Evolutionary conservation across 1,140 invertebrate species (phyloP).

Genomic region (Scaptomyza pallida): DNA sequence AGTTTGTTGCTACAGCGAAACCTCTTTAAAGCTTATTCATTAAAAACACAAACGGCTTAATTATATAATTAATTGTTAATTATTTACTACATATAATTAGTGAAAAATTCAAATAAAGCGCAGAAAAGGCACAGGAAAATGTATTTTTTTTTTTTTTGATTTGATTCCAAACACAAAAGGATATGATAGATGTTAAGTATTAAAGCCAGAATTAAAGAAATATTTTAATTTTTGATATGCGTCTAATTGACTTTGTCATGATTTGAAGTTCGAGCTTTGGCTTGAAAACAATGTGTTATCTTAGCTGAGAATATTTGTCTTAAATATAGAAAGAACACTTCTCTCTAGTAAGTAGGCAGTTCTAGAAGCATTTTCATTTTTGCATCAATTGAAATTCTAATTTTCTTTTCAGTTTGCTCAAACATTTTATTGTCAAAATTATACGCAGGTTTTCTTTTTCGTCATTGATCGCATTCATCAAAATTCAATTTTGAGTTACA

Average conservation of each 20-base stretch:
- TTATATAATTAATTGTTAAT: constrained; percentile 5
- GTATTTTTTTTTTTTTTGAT: constrained; percentile 8
- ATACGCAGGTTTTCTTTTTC: constrained; percentile 58
- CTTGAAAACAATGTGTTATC: constrained; percentile 33
- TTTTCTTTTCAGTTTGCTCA: constrained; percentile 35
- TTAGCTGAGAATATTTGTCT: constrained; percentile 31
- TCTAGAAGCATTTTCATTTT: constrained; percentile 43
- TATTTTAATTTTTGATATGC: constrained; percentile 58
- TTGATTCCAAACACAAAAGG: not conserved
- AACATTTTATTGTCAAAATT: constrained; percentile 72
- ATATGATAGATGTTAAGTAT: constrained; percentile 5
- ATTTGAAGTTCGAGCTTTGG: constrained; percentile 26
- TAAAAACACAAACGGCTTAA: constrained; percentile 27
- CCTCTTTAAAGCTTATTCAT: constrained; percentile 66
- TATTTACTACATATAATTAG: constrained; percentile 13
- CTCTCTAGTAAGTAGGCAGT: constrained; percentile 23
- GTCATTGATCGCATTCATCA: constrained; percentile 31
- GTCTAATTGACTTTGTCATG: constrained; percentile 67
- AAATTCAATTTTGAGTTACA: constrained; percentile 68
- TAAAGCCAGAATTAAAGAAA: constrained; percentile 27
- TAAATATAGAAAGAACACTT: constrained; percentile 33
- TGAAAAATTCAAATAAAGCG: constrained; percentile 36
- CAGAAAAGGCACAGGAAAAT: constrained; percentile 68
- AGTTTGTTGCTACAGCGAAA: constrained; percentile 61
- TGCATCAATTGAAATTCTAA: constrained; percentile 24